Conservation (phyloP, 1,140 invertebrate species). For the Drosophila nigromelanica region DNA sequence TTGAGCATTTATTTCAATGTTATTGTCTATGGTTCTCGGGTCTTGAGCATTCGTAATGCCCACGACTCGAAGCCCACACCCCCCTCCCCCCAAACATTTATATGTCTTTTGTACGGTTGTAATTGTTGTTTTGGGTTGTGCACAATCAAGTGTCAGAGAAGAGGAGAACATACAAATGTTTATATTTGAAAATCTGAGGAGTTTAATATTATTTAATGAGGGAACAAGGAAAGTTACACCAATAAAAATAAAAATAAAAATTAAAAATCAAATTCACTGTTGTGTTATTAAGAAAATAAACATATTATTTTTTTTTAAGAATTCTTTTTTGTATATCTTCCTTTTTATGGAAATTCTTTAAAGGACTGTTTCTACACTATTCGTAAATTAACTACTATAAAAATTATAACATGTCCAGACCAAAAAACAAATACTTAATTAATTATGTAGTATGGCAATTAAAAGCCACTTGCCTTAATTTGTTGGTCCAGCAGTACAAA, state of each 20-base stretch:
- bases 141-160: slow-evolving; percentile 14
- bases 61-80: not conserved
- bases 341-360: no score
- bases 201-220: no score
- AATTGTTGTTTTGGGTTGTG: slow-evolving; percentile 15
- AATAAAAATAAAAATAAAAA: no score
- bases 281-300: no score
- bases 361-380: no score
- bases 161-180: not conserved
- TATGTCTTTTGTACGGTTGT: slow-evolving; percentile 23
- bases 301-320: no score
- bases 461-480: slow-evolving; percentile 43
- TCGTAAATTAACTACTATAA: not conserved
- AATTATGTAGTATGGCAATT: slow-evolving; percentile 38
- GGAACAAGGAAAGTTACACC: no score
- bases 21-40: slow-evolving; percentile 60
- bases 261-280: no score
- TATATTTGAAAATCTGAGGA: not conserved
- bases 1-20: slow-evolving; percentile 67
- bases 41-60: no score
- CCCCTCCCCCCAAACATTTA: not conserved
- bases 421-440: slow-evolving; percentile 15
- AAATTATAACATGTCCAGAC: slow-evolving; percentile 1
- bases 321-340: no score
- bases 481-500: slow-evolving; percentile 37